A percentile compares a stretch with the other conserved stretches of the same genome.
phyloP scores from a whole-genome alignment of 2,888 invertebrate species.

The Polylopha cassiicola region DNA sequence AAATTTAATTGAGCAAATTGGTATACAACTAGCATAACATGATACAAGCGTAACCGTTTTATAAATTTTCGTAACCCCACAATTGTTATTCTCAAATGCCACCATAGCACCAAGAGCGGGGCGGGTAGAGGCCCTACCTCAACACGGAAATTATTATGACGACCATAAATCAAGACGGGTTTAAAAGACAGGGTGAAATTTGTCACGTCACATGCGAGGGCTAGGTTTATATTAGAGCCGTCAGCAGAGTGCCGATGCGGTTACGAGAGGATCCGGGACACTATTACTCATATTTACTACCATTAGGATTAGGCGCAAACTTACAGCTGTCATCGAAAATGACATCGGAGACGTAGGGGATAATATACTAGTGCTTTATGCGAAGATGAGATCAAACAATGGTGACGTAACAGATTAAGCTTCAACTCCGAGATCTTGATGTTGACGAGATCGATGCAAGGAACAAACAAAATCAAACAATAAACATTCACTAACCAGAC shows the following conservation, averaged over 20 bases:
- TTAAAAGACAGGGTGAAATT: constrained; percentile 46
- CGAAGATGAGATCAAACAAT: no score
- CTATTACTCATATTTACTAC: constrained; percentile 16
- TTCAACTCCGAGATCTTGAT: no score
- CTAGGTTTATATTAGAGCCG: constrained; percentile 23
- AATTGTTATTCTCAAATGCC: constrained; percentile 40
- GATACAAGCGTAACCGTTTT: constrained; percentile 33
- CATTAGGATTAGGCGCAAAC: constrained; percentile 14
- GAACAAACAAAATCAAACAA: constrained; percentile 13
- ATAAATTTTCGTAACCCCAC: constrained; percentile 35
- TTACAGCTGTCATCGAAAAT: constrained; percentile 6
- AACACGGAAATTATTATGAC: constrained; percentile 65
- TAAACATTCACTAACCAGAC: constrained; percentile 20
- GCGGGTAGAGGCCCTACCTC: constrained; percentile 54
- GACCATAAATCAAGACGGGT: constrained; percentile 51
- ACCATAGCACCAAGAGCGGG: constrained; percentile 40
- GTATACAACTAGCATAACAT: constrained; percentile 18
- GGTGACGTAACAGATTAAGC: no score
- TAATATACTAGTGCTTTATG: no score
- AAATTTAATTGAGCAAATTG: no score
- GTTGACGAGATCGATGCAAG: no score
- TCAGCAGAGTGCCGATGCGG: constrained; percentile 7
- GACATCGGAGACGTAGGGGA: no score
- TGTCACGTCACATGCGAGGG: constrained; percentile 34
- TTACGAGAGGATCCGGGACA: constrained; percentile 12